A percentile compares a stretch with the other conserved stretches of the same genome.
These are phyloP conservation scores for Agrochola lychnidis DNA, from an alignment of 2,888 invertebrate species.

Conservation along the genomic window DNA sequence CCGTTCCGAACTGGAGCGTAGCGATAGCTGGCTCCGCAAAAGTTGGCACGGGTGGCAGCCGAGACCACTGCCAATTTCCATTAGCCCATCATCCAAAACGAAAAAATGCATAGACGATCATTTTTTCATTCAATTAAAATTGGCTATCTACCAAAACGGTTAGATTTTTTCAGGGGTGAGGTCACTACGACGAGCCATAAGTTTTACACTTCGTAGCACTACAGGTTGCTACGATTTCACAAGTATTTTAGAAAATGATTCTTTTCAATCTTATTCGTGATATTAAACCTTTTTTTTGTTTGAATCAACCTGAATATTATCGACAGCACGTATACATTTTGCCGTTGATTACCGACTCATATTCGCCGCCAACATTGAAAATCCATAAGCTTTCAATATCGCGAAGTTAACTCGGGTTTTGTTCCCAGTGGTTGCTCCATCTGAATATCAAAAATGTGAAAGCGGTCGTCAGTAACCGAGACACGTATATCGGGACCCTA, in stretches of 20 bases:
- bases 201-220: slow-evolving; percentile 15
- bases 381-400: slow-evolving; percentile 91
- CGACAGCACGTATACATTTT: slow-evolving; percentile 67
- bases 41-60: slow-evolving; percentile 88
- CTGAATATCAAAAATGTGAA: slow-evolving; percentile 90
- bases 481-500: slow-evolving; percentile 90
- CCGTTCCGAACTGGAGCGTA: slow-evolving; percentile 86
- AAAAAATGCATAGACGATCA: slow-evolving; percentile 90
- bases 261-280: neutral
- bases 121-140: slow-evolving; percentile 91
- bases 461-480: slow-evolving; percentile 88
- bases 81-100: slow-evolving; percentile 90
- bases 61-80: slow-evolving; percentile 90
- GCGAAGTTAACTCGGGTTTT: slow-evolving; percentile 88
- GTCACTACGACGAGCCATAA: slow-evolving; percentile 32
- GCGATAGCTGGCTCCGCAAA: slow-evolving; percentile 89
- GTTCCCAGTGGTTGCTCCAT: slow-evolving; percentile 88
- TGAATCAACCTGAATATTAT: slow-evolving; percentile 39
- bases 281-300: neutral
- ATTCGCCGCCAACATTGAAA: slow-evolving; percentile 86
- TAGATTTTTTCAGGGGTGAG: slow-evolving; percentile 71
- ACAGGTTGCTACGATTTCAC: slow-evolving; percentile 12
- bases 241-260: neutral
- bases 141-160: slow-evolving; percentile 86
- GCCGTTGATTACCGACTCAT: slow-evolving; percentile 81